Evolutionary conservation across 1,140 invertebrate genomes (phyloP), one percentile per base, ranked within the genome.

Genomic region (Adoxophyes honmai): DNA sequence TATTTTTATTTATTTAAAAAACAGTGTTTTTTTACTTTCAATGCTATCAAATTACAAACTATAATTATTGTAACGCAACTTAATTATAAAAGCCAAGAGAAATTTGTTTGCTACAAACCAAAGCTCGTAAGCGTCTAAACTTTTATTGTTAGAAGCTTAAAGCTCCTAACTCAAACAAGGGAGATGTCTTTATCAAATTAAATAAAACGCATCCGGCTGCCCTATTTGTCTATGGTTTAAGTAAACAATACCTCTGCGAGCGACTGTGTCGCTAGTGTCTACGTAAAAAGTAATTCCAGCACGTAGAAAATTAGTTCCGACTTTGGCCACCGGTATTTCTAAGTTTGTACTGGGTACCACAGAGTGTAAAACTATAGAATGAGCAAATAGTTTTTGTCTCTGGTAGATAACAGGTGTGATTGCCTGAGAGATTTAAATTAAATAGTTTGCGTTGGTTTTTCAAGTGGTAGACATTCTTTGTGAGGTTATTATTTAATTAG

Each of bases 351-450:
- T 4, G 42, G 16, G 21, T 28, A 28, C 16, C 21, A 48, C 21
- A 33, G 16, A 28, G 21, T 28, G 2, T 28, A 28, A 28, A 28
- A 28, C 21, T 28, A 18, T n/a, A 39, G 34, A 16, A 4, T 54
- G 36, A 11, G 21, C 33, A 54, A 35, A 54, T 54, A 35, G 52
- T 54, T 54, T 36, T 54, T 54, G 52, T 54, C 3, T 52, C 10
- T 34, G 4, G 14, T 53, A 34, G 52, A 48, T 48, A 48, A 48
- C 42, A 48, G 42, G 42, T 48, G 42, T 9, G 42, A 48, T 48
- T 48, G 42, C 21, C 21, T 42, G 15, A 8, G 16, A 48, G 42
- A 48, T 48, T 13, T 48, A 28, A 14, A 48, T 48, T 48, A 39
- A 16, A 38, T 5, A 38, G 10, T 39, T 11, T 48, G 42, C n/a